These are phyloP conservation scores for Myotis brandtii DNA, from an alignment of 2,113 vertebrate species.

Conservation along the genomic window DNA sequence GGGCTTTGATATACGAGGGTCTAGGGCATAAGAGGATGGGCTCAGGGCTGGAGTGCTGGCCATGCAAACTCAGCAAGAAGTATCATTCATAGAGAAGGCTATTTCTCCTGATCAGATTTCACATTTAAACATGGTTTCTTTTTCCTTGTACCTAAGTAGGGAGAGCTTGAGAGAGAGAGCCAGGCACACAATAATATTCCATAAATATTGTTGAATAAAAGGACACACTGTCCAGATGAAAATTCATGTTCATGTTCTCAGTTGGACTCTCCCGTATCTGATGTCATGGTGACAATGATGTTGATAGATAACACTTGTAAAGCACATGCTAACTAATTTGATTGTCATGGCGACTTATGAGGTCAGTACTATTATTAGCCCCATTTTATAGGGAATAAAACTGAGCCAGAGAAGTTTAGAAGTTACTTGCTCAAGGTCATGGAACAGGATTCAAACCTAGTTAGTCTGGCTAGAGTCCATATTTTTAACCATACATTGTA, in stretches of 20 bases:
- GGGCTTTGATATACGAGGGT: background rate
- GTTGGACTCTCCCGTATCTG: background rate
- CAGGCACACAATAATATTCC: background rate
- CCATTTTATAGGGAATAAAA: slow-evolving; percentile 43
- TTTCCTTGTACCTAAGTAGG: background rate
- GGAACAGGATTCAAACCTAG: slow-evolving; percentile 14
- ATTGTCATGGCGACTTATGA: slow-evolving; percentile 28
- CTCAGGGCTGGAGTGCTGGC: background rate
- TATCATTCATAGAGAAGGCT: background rate
- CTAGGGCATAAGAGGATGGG: background rate
- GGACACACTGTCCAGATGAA: slow-evolving; percentile 30
- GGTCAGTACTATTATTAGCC: slow-evolving; percentile 25
- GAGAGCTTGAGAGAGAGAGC: background rate
- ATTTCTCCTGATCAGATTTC: background rate
- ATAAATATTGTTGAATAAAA: slow-evolving; percentile 36
- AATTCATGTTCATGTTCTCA: background rate
- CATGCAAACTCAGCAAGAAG: background rate
- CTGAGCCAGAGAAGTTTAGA: slow-evolving; percentile 36
- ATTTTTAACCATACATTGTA: background rate
- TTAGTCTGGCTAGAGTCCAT: background rate
- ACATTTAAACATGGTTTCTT: slow-evolving; percentile 35
- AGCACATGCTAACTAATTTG: background rate
- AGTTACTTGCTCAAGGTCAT: slow-evolving; percentile 19
- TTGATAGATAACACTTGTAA: background rate
- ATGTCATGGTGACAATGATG: background rate